Evolutionary conservation across 1,140 invertebrate genomes (phyloP).

Genomic region (Belonocnema kinseyi): DNA sequence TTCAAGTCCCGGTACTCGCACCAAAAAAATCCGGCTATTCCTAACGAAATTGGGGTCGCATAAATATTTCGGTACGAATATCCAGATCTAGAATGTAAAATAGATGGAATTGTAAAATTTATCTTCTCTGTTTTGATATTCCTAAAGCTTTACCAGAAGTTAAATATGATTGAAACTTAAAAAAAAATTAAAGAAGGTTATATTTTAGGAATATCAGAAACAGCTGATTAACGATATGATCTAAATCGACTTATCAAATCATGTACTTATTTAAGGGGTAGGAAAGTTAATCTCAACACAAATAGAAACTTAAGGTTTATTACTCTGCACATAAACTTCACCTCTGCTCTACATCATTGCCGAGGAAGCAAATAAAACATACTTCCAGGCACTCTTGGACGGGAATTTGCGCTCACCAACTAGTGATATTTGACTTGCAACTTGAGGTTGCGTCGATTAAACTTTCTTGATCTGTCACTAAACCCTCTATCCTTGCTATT

Average conservation of each 20-base stretch:
- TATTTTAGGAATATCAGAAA: not conserved
- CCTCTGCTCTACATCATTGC: not conserved
- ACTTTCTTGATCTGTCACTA: not conserved
- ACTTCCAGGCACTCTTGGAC: not conserved
- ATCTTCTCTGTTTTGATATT: too few species aligned
- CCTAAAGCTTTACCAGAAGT: too few species aligned
- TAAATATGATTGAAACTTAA: too few species aligned
- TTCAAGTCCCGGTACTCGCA: too few species aligned
- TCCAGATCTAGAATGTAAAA: too few species aligned
- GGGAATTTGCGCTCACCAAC: not conserved
- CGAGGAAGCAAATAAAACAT: conserved; percentile 1
- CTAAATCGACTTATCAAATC: not conserved
- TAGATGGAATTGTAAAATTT: too few species aligned
- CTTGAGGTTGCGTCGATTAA: conserved; percentile 21
- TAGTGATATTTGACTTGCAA: conserved; percentile 20
- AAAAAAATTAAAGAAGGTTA: too few species aligned
- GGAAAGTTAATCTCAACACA: not conserved
- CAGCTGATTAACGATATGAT: not conserved
- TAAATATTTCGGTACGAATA: too few species aligned
- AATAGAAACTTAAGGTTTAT: conserved; percentile 19
- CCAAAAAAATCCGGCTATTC: too few species aligned
- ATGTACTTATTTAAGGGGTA: not conserved
- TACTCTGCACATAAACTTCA: conserved; percentile 9
- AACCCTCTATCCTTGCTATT: not conserved
- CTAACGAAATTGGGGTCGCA: too few species aligned